Evolutionary conservation across 2,797 vertebrate species (phyloP).

Genomic region (Margarornis squamiger): DNA sequence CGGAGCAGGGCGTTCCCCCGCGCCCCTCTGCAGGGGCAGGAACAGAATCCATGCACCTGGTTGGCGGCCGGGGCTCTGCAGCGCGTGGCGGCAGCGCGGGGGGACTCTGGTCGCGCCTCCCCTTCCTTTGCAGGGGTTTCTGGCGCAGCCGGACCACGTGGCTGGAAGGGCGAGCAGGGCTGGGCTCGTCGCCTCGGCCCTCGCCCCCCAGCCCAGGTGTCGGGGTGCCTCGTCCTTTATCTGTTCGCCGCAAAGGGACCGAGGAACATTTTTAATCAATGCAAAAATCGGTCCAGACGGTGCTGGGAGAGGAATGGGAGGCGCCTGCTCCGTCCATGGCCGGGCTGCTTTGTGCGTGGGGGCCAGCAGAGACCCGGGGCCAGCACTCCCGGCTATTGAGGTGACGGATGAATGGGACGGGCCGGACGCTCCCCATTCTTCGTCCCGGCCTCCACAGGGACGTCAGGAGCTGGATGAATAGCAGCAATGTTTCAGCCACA

Average conservation of each 20-base stretch:
- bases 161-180: not conserved
- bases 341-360: conserved; percentile 32
- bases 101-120: conserved; percentile 33
- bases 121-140: conserved; percentile 59
- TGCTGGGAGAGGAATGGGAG: not conserved
- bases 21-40: not conserved
- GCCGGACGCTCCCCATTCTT: conserved; percentile 42
- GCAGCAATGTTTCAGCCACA: conserved; percentile 56
- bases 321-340: not conserved
- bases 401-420: conserved; percentile 71
- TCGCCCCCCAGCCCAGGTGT: not conserved
- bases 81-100: not conserved
- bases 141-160: conserved; percentile 57
- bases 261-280: conserved; percentile 21
- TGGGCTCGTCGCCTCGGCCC: not conserved
- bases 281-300: not conserved
- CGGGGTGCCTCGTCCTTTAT: not conserved
- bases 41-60: not conserved
- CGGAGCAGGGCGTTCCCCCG: not conserved
- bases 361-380: not conserved
- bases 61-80: not conserved
- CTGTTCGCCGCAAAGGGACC: not conserved
- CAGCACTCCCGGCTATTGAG: conserved; percentile 31
- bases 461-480: conserved; percentile 45
- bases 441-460: not conserved